A percentile compares a stretch with the other conserved stretches of the same genome.
Conservation (phyloP, 2,113 vertebrate genomes). For the Patagioenas fasciata region DNA sequence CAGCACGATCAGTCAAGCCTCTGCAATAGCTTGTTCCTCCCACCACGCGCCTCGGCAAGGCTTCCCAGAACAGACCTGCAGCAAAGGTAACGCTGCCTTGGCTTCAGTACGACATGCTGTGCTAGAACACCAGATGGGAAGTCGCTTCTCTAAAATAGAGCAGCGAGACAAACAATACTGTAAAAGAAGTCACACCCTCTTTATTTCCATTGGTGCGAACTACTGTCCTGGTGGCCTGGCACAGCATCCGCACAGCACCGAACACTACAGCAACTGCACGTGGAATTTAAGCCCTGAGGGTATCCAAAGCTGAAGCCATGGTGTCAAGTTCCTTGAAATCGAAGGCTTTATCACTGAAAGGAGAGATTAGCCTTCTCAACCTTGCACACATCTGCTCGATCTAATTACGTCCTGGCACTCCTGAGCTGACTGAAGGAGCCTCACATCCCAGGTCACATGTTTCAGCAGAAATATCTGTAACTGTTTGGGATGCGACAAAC, state of each 20-base stretch:
- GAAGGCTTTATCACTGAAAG: background rate
- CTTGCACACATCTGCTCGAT: background rate
- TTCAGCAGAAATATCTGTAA: background rate
- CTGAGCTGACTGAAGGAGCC: background rate
- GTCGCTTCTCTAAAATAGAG: background rate
- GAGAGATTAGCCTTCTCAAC: background rate
- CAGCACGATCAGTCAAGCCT: background rate
- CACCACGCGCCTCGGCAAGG: background rate
- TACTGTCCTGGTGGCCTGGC: background rate
- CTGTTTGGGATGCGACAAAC: background rate
- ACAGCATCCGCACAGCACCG: background rate
- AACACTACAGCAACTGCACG: background rate
- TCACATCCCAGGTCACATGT: background rate
- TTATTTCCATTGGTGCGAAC: background rate
- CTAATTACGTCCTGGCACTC: background rate
- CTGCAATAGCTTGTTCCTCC: background rate
- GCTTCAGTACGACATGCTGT: background rate
- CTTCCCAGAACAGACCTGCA: background rate
- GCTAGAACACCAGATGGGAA: background rate
- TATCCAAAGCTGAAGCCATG: background rate
- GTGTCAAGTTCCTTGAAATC: slow-evolving; percentile 10
- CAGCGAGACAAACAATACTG: background rate
- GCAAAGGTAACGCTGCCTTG: background rate
- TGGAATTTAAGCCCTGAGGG: background rate
- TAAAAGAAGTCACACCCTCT: background rate